Evolutionary conservation across 2,888 invertebrate genomes (phyloP), one percentile per base, ranked within the genome.

Genomic region (Andrena flavipes): DNA sequence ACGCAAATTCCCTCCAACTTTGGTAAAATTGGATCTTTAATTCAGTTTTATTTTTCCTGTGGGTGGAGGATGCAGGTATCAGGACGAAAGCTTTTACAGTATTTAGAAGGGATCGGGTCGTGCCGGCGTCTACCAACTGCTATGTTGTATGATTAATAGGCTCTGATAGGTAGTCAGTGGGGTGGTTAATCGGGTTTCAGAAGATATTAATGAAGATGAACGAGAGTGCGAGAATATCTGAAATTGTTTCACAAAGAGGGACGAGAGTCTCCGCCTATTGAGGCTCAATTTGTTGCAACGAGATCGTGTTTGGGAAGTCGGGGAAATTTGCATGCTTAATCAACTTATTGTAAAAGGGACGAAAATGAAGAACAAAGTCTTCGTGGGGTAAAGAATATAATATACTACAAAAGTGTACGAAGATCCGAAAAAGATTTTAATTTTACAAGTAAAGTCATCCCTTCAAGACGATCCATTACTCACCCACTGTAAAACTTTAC

Each of bases 1-100:
- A 74, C 85, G 75, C 79, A 83, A 85, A 89, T 82, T 85, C 64
- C 64, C 29, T n/a, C 16, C 26, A 77, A 76, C 48, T 83, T 73
- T 73, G 71, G 67, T 56, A 73, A 82, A 85, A 88, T 88, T 80
- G 75, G 68, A 74, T 80, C 68, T 76, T 76, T 85, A 82, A 84
- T 85, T 83, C 73, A 67, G 49, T 51, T 73, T 74, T 62, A 78
- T 70, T 72, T 64, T 62, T 26, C 49, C 7, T 3, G n/a, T 33
- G n/a, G 85, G 23, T 20, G 1, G 59, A 62, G 65, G 10, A 13
- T 48, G 69, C 20, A 8, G 54, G 20, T 54, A 54, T 6, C 20
- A 23, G 54, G 20, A 64, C 30, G 68, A 51, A 29, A 73, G 69
- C 65, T 56, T 56, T 23, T 23, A 7, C 13, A 26, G 2, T 2